Percentiles rank a stretch among this genome's conserved stretches.
Conservation (phyloP, 2,797 vertebrate genomes). For the Xyrichtys novacula region DNA sequence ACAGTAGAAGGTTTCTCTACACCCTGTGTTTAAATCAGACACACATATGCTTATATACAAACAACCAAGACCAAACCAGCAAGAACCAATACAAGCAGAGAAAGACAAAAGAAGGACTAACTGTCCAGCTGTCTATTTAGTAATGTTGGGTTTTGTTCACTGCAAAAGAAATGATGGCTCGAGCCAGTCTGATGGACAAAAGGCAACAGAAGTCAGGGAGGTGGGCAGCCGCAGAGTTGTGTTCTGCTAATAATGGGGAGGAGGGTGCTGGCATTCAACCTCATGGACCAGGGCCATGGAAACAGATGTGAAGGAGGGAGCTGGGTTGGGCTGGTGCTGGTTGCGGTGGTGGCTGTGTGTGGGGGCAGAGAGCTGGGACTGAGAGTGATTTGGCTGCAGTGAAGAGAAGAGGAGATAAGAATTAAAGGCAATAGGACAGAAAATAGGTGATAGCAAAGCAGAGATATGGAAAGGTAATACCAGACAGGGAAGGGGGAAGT, state of each 20-base stretch:
- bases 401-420: conserved; percentile 47
- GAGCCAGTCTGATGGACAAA: conserved; percentile 65
- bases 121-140: conserved; percentile 74
- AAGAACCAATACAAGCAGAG: conserved; percentile 43
- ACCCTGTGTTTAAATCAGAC: conserved; percentile 27
- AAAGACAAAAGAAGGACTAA: conserved; percentile 72
- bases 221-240: conserved; percentile 61
- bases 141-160: conserved; percentile 59
- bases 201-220: conserved; percentile 75
- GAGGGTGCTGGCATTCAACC: conserved; percentile 78
- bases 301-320: conserved; percentile 79
- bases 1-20: conserved; percentile 53
- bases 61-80: conserved; percentile 33
- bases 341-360: conserved; percentile 17
- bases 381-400: conserved; percentile 41
- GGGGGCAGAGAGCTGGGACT: conserved; percentile 28
- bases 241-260: conserved; percentile 75
- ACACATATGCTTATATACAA: conserved; percentile 51
- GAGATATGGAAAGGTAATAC: conserved; percentile 56
- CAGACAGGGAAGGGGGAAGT: conserved; percentile 19
- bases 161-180: conserved; percentile 55
- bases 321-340: not conserved
- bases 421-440: conserved; percentile 53
- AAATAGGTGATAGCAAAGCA: conserved; percentile 51
- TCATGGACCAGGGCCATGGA: conserved; percentile 71